A percentile compares a stretch with the other conserved stretches of the same genome.
phyloP scores from a whole-genome alignment of 2,888 invertebrate species.

The Doris montereyensis region DNA sequence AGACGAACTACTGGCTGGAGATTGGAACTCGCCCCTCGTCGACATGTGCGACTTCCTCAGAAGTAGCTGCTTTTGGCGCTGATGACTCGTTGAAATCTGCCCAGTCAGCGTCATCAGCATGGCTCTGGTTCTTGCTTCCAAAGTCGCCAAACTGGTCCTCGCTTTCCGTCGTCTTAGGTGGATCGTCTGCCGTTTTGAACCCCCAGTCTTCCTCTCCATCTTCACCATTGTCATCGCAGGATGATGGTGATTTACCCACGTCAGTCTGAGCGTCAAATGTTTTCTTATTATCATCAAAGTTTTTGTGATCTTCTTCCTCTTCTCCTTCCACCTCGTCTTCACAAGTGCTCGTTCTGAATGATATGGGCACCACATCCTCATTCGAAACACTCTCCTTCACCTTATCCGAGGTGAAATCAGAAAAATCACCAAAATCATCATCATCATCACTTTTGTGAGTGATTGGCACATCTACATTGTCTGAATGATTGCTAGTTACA shows the following conservation, averaged over 20 bases:
- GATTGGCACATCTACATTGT: too few species aligned
- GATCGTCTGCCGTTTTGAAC: not conserved
- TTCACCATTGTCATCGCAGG: constrained; percentile 24
- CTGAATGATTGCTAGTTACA: too few species aligned
- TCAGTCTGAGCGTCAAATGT: not conserved
- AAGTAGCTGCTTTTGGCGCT: not conserved
- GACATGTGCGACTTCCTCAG: constrained; percentile 3
- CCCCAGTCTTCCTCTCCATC: constrained; percentile 12
- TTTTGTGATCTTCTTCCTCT: not conserved
- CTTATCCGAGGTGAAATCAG: constrained; percentile 1
- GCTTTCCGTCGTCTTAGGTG: not conserved
- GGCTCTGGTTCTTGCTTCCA: not conserved
- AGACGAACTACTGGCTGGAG: too few species aligned
- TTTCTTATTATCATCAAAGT: not conserved
- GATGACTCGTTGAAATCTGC: constrained; percentile 41
- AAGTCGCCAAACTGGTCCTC: constrained; percentile 34
- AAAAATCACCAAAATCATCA: constrained; percentile 57
- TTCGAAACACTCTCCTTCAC: not conserved
- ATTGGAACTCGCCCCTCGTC: too few species aligned
- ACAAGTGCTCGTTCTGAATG: constrained; percentile 32
- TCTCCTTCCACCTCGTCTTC: constrained; percentile 16
- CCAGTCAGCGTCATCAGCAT: constrained; percentile 40
- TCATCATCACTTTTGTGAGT: too few species aligned
- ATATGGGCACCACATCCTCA: constrained; percentile 30
- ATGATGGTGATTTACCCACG: too few species aligned